Base-by-base conservation (phyloP, 2,888 invertebrate species). In the Chironomus tentans region DNA sequence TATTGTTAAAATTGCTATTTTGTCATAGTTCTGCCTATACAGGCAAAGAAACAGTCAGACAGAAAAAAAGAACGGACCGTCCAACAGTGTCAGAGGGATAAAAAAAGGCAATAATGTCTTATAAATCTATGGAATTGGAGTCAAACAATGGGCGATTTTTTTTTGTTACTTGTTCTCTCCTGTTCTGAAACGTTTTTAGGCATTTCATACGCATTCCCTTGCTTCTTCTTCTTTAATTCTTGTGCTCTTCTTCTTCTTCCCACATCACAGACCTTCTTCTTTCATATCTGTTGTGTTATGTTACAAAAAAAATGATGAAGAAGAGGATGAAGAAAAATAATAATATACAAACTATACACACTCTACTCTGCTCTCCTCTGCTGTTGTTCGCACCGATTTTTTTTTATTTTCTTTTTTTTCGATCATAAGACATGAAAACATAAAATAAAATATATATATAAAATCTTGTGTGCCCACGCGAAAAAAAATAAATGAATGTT, bases 401-500 rank as follows among this genome's bases (percentile, higher is more conserved):
- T 38, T 38, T 38, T 10, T 38, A 10, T 28, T 38, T 38, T 38
- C 2, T 38, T 38, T 10, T 38, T 38, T 50, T 50, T 15, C 50
- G 22, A 70, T 70, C 72, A 72, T 72, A 72, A 72, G 61, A 72
- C 61, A 72, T 61, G 56, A 56, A 56, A 56, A 15, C 56, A 56
- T 38, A 56, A 18, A 56, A 56, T 4, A 56, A 46, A 68, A n/a
- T n/a, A n/a, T n/a, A n/a, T 50, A 72, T 62, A n/a, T 72, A 22
- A 72, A 56, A 22, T 72, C 62, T 62, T 21, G 18, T 70, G 72
- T 72, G 70, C 72, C 72, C 72, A 72, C 72, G 72, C 72, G 50
- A 71, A 38, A 38, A 38, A 28, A 28, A 4, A 38, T 38, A 38
- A 38, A 38, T 38, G 38, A 70, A 72, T 62, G 24, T 72, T 62